Evolutionary conservation across 2,888 invertebrate genomes (phyloP), one percentile per base, ranked within the genome.

Genomic region (Amphipoea oculea): DNA sequence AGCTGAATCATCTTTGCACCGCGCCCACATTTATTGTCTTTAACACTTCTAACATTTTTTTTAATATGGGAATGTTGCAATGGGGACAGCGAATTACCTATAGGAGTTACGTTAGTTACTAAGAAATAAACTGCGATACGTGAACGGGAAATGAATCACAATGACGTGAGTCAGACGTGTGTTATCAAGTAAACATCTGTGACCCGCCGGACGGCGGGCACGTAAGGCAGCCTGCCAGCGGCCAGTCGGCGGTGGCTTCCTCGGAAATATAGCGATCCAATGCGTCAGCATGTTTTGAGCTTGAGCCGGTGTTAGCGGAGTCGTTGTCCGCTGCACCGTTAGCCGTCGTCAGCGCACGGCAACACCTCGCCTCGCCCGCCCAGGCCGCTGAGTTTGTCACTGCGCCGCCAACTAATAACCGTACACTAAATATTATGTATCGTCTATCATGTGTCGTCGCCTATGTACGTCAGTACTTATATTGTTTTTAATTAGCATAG

Each of bases 301-400:
- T 88, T 89, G 86, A 89, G 90, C 88, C 89, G 89, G 86, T 88
- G 92, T 90, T 91, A 88, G 91, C 90, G 91, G 92, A 94, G 96
- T 96, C 96, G 96, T 92, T 95, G 96, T 92, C 96, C 96, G 94
- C 93, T 81, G 90, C 91, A 96, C 94, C 94, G 96, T 96, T 96
- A 96, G 83, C 89, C 90, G 90, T 84, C 90, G 89, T 86, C 90
- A 81, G 86, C 82, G 88, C 90, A 86, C 84, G 85, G 88, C 84
- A 86, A 84, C 88, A 89, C 86, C 88, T 83, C 72, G 76, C 82
- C 73, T 74, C 69, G 60, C 67, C 73, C 80, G 82, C 81, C 68
- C 76, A 62, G 63, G 70, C 77, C 65, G 78, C 82, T 48, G 79
- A 78, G 71, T 82, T 85, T 88, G 85, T 88, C 85, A 87, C 83